These are phyloP conservation scores for Leuctra nigra DNA, from an alignment of 2,888 invertebrate species.

Conservation along the genomic window DNA sequence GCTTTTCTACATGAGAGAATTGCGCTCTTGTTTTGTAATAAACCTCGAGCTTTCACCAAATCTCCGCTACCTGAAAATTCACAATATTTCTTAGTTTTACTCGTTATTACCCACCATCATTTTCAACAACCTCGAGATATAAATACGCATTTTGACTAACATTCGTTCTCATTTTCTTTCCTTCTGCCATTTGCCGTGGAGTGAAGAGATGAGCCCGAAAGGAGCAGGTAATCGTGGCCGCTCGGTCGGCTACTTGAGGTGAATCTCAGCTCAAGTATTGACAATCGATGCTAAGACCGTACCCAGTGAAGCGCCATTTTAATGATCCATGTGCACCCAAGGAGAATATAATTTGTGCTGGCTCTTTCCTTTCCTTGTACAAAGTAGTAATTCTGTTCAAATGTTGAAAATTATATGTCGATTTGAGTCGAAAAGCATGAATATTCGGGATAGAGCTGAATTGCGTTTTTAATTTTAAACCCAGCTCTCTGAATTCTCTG, in stretches of 20 bases:
- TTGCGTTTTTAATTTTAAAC: too few species aligned
- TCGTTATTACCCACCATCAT: not conserved
- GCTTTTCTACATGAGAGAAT: too few species aligned
- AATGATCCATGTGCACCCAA: not conserved
- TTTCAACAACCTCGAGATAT: not conserved
- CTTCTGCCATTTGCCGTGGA: not conserved
- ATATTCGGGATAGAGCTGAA: too few species aligned
- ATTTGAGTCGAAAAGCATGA: not conserved
- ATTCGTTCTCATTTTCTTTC: not conserved
- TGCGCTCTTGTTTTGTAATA: too few species aligned
- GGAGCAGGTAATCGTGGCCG: not conserved
- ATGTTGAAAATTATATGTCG: not conserved
- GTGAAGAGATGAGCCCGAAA: not conserved
- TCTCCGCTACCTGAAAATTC: not conserved
- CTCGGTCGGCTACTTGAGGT: not conserved
- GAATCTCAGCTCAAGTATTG: constrained; percentile 3
- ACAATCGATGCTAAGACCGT: not conserved
- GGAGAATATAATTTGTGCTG: too few species aligned
- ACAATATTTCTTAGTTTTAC: not conserved
- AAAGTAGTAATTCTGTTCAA: not conserved
- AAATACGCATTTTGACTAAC: not conserved
- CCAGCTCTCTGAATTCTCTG: too few species aligned
- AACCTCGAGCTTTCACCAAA: too few species aligned
- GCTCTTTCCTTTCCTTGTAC: not conserved
- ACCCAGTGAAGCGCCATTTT: not conserved